Evolutionary conservation across 2,113 vertebrate species (phyloP).

Genomic region (Gallinago media): DNA sequence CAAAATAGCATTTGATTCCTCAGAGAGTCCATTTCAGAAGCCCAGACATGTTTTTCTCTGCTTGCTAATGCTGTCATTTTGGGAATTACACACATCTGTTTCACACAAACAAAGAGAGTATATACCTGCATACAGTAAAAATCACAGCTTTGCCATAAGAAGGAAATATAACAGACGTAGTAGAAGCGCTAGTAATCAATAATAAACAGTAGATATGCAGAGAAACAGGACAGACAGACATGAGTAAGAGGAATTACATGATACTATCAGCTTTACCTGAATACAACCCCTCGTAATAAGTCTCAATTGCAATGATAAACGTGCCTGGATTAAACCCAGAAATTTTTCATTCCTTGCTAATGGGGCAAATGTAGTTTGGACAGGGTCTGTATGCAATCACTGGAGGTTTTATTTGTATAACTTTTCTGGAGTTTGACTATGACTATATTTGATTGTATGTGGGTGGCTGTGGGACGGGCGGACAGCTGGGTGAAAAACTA

Average conservation of each 20-base stretch:
- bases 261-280: constrained; percentile 23
- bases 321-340: neutral
- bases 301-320: neutral
- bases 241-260: neutral
- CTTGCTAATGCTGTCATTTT: neutral
- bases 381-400: constrained; percentile 21
- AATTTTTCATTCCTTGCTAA: constrained; percentile 26
- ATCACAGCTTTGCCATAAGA: neutral
- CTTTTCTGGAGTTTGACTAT: neutral
- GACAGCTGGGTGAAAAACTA: constrained; percentile 64
- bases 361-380: constrained; percentile 28
- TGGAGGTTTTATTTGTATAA: constrained; percentile 8
- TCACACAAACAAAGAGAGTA: neutral
- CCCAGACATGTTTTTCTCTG: neutral
- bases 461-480: constrained; percentile 25
- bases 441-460: constrained; percentile 40
- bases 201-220: neutral
- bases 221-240: neutral
- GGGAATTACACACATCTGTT: neutral
- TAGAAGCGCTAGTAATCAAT: neutral
- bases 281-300: neutral
- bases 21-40: neutral
- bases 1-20: neutral
- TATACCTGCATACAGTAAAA: neutral
- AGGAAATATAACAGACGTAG: neutral